Evolutionary conservation across 2,113 vertebrate genomes (phyloP), one percentile per base, ranked within the genome.

Genomic region (Ceratotherium simum): DNA sequence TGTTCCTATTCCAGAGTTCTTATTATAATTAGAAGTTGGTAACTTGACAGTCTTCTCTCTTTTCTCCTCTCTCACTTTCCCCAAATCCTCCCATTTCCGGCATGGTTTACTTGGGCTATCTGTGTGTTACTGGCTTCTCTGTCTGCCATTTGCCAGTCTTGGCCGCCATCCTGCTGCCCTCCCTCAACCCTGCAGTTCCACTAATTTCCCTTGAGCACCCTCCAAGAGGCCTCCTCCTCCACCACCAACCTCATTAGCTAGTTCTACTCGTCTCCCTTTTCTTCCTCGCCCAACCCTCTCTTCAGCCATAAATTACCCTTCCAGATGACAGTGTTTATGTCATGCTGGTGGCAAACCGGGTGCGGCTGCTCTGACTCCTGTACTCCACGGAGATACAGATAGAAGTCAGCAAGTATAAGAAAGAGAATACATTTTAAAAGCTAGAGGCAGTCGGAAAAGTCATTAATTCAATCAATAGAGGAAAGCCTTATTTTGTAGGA

Each of bases 81-180:
- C 75, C 39, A 46, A 80, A 48, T 39, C 18, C 13, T 23, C 42
- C 18, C 70, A 39, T 33, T 56, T 75, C 96, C 98, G 88, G 89
- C 92, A 96, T 62, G 31, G 93, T 91, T 86, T 92, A n/a, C 31
- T 88, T 88, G 97, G 83, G 95, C 83, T 93, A 95, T 94, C 88
- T 92, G 48, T 96, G 82, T 58, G 67, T 79, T 94, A 58, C 91
- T 98, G 97, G 96, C 92, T 94, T 87, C 97, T 97, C 87, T 0
- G 64, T 56, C 91, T 92, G 92, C 73, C 42, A 8, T 86, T 97
- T 95, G 93, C 96, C 85, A 89, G 82, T 58, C 56, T 89, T 96
- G 85, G 89, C 88, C 51, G 54, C 92, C 92, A 97, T 80, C 83
- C 92, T 82, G 85, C 92, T 25, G 90, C 87, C 96, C 92, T 95